Evolutionary conservation across 2,888 invertebrate genomes (phyloP), one percentile per base, ranked within the genome.

Genomic region (Leptopterna dolabrata): DNA sequence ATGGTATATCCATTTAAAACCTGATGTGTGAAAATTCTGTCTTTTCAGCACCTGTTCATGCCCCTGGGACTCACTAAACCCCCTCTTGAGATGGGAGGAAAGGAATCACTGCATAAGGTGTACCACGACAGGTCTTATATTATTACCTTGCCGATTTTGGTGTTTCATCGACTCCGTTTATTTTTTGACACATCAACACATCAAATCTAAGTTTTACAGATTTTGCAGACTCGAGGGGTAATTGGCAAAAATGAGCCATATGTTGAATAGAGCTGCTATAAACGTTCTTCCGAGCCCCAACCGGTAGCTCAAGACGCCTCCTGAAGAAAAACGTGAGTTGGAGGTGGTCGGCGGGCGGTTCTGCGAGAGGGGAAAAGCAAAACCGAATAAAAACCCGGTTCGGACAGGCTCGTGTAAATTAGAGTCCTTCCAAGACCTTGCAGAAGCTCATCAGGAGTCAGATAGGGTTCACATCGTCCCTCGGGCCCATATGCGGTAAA

Each of bases 371-470:
- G 45, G 78, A 27, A 24, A 43, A 76, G 41, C 30, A 19, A 30
- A 43, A 45, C 41, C 14, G 24, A 70, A 70, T 70, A 83, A 83
- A 83, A 83, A 83, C 63, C 70, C 19, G 36, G 70, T 41, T 70
- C 63, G 63, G 83, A 83, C 83, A 55, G 70, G 83, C 63, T 83
- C 83, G 83, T 83, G 83, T 70, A 83, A 83, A 83, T 83, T 83
- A 83, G 83, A 83, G 70, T 83, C 70, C 41, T 63, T 30, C 81
- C 81, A 47, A 36, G 47, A 81, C 47, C 73, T 41, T 78, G 45
- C 43, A 41, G 78, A 83, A 78, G 19, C 83, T 83, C 83, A 83
- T 83, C 83, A 83, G 83, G 83, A 83, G 83, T 83, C 83, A 83
- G 83, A 83, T 83, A 83, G 83, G 83, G 83, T 83, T 70, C 83